Evolutionary conservation across 2,888 invertebrate species (phyloP).

Genomic region (Spisula solida): DNA sequence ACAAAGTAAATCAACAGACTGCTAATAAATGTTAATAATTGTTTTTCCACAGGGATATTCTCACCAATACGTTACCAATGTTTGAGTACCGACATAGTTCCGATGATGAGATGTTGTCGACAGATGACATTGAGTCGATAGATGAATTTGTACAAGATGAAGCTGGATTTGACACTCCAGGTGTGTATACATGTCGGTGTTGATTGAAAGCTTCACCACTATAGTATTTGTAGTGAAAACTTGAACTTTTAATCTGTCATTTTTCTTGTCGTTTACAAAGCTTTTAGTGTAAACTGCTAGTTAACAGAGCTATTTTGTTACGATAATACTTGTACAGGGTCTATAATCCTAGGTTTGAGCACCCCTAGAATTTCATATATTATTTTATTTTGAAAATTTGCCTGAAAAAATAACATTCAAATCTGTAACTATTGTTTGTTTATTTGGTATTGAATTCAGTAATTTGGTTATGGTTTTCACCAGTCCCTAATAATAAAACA

Average conservation of each 20-base stretch:
- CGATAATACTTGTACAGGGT: not conserved
- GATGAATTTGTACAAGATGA: conserved; percentile 80
- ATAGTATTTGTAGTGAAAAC: conserved; percentile 1
- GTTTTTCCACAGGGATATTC: conserved; percentile 79
- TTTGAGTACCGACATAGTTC: conserved; percentile 88
- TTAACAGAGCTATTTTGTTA: conserved; percentile 4
- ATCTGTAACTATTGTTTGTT: too few species aligned
- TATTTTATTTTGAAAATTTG: not conserved
- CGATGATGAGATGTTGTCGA: conserved; percentile 94
- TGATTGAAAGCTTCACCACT: not conserved
- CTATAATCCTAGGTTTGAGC: not conserved
- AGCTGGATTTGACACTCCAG: conserved; percentile 84
- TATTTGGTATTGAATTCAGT: too few species aligned
- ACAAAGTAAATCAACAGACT: too few species aligned
- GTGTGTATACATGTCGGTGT: conserved; percentile 38
- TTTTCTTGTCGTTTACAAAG: not conserved
- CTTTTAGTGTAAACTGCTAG: conserved; percentile 8
- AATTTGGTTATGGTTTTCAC: too few species aligned
- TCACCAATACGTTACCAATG: conserved; percentile 83
- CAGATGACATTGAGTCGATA: conserved; percentile 88
- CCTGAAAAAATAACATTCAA: too few species aligned
- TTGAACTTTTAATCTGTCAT: not conserved
- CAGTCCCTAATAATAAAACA: too few species aligned
- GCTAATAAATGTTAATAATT: too few species aligned
- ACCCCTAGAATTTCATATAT: not conserved